Evolutionary conservation across 1,140 invertebrate species (phyloP), one percentile per base, ranked within the genome.

Genomic region (Drosophila yakuba): DNA sequence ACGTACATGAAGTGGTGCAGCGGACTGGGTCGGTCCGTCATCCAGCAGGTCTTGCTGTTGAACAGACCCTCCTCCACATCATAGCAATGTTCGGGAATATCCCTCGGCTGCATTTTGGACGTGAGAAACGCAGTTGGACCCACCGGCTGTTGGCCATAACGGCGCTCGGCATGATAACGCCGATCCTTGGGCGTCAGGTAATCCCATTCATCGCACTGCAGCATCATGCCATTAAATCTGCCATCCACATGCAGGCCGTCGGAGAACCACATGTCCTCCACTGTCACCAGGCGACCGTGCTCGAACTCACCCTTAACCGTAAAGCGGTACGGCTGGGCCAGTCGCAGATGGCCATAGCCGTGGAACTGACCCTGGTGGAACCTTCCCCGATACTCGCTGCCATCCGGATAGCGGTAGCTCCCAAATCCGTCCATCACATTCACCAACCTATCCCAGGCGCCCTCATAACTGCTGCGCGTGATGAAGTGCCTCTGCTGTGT

Each of bases 361-460:
- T 91, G 88, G 47, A 91, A 91, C 32, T 76, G 76, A 3, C 88
- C 88, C 0, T 56, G 43, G 0, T 56, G 23, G 14, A 91, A 91
- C 3, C 71, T 38, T 0, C 88, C 88, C 1, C 83, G 88, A 51
- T 91, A 91, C 52, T 89, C 88, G 44, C 71, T 91, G 23, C 89
- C 88, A 64, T 91, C 88, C 20, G 88, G 88, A 74, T 81, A 91
- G 12, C 66, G 73, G 50, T 91, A 91, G 66, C 54, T 81, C 0
- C 88, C 88, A 5, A 89, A 81, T 25, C 88, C 88, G 32, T 88
- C 78, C 88, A 91, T 91, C 56, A 71, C 78, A n/a, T 78, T 76
- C n/a, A 82, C 41, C 6, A 20, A 11, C 2, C 23, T 15, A 23
- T 88, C 75, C 62, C 78, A 91, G 17, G 77, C 62, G 3, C 88